A percentile compares a stretch with the other conserved stretches of the same genome.
Evolutionary conservation across 2,888 invertebrate species (phyloP).

Genomic region (Sipha maydis): DNA sequence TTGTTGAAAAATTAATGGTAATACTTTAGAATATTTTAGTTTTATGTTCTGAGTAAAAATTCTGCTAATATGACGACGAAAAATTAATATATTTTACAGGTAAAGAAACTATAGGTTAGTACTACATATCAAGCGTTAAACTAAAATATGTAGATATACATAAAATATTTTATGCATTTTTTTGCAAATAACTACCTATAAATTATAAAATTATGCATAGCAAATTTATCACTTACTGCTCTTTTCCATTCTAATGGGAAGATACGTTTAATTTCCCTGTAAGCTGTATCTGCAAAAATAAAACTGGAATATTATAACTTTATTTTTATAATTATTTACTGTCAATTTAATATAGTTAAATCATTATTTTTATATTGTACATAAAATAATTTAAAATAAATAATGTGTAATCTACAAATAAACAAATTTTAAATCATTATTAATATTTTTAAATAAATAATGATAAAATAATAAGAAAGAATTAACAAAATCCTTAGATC

Average conservation of each 20-base stretch:
- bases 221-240: constrained; percentile 41
- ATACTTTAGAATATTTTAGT: background rate
- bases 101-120: background rate
- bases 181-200: background rate
- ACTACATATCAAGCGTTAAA: background rate
- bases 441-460: too few relatives aligned
- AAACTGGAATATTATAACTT: background rate
- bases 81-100: background rate
- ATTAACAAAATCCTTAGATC: background rate
- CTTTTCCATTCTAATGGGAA: constrained; percentile 49
- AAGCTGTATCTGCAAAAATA: constrained; percentile 38
- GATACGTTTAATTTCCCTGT: constrained; percentile 45
- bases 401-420: background rate
- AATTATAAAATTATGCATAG: background rate
- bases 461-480: too few relatives aligned
- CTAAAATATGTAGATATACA: background rate
- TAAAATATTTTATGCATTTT: background rate
- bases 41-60: background rate
- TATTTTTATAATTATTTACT: background rate
- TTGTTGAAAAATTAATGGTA: constrained; percentile 16
- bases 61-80: background rate
- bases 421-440: background rate
- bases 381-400: too few relatives aligned
- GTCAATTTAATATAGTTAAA: too few relatives aligned
- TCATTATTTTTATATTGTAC: background rate